A percentile compares a stretch with the other conserved stretches of the same genome.
Evolutionary conservation across 2,113 vertebrate species (phyloP).

Genomic region (Cochlearius cochlearius): DNA sequence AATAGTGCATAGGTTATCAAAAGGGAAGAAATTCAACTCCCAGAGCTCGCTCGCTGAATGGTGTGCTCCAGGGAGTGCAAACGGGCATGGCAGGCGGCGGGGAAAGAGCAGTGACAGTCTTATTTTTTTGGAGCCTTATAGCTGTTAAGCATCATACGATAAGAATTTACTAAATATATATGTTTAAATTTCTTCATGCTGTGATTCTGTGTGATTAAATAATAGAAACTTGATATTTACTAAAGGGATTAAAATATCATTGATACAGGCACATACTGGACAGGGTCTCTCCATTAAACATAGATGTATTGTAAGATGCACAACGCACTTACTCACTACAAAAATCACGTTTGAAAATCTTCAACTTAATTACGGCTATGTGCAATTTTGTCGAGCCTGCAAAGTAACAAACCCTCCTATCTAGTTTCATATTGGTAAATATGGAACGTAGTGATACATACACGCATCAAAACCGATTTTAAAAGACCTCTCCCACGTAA

Average conservation of each 20-base stretch:
- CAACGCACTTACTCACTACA: rapidly evolving
- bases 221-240: neutral
- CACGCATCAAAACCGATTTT: neutral
- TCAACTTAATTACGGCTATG: neutral
- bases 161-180: neutral
- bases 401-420: neutral
- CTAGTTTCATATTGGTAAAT: neutral
- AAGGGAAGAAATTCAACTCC: neutral
- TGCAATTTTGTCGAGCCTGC: neutral
- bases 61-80: neutral
- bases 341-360: neutral
- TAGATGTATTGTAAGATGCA: neutral
- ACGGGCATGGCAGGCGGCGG: neutral
- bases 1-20: neutral
- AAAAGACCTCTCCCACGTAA: neutral
- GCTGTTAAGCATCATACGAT: neutral
- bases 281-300: neutral
- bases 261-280: rapidly evolving
- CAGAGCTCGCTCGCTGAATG: neutral
- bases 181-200: no score
- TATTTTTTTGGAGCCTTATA: neutral
- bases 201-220: no score
- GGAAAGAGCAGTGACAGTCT: neutral
- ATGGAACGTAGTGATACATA: neutral
- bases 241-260: neutral